Evolutionary conservation across 2,797 vertebrate genomes (phyloP).

Genomic region (Ctenochaetus hawaiiensis): DNA sequence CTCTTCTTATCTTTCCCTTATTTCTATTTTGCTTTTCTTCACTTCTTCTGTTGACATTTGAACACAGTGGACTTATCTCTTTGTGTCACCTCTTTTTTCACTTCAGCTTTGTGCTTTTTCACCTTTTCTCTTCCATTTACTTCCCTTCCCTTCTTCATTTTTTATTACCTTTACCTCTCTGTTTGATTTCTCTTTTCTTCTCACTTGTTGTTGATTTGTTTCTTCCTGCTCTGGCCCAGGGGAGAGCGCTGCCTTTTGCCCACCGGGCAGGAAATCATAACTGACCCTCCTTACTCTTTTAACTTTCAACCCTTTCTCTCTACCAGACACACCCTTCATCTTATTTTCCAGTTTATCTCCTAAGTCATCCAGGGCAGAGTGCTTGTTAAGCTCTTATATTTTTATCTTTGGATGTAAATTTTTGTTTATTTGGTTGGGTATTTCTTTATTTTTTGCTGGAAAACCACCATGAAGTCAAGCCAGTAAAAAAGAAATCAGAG

Average conservation of each 20-base stretch:
- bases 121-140: neutral
- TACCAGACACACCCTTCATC: neutral
- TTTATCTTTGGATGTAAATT: conserved; percentile 4
- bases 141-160: neutral
- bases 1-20: neutral
- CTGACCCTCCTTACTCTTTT: too few relatives aligned
- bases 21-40: too few relatives aligned
- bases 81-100: neutral
- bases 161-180: neutral
- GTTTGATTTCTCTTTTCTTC: neutral
- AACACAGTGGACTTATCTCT: neutral
- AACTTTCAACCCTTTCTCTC: too few relatives aligned
- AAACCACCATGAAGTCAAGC: neutral
- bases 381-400: neutral
- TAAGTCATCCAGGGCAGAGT: neutral
- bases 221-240: neutral
- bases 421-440: neutral
- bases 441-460: neutral
- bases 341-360: conserved; percentile 1
- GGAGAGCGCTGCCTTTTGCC: neutral
- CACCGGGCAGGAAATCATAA: too few relatives aligned
- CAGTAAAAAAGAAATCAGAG: neutral
- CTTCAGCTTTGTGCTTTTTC: neutral
- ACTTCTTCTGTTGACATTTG: neutral
- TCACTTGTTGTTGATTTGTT: conserved; percentile 2